Base-by-base conservation (phyloP, 2,113 vertebrate genomes). In the Romanogobio albipinnatus region DNA sequence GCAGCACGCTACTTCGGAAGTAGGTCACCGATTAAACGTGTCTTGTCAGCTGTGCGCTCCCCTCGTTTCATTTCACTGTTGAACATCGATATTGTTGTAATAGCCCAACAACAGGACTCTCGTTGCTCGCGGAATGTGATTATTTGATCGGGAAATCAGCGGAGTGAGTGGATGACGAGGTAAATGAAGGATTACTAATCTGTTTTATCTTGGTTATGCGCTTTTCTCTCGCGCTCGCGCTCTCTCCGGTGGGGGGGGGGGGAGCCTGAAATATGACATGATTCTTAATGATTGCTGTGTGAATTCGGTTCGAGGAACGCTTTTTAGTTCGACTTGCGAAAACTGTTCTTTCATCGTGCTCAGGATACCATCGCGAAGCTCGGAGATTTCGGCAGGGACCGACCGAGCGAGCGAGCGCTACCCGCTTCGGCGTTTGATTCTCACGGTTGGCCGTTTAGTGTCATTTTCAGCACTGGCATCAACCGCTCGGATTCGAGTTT, bases 11-110 rank as follows among this genome's bases (percentile, higher is more conserved):
- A 89, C 89, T 91, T 89, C 85, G 87, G 90, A 91, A 91, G 90
- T 91, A 91, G 90, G 90, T 91, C 90, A 91, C 88, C 87, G 87
- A 87, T 88, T 88, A 85, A 82, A 71, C 87, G 87, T 58, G 87
- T 85, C 87, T 89, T 89, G 87, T 90, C 87, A 87, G 88, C 85
- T 91, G 87, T 85, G 82, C 83, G 66, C 75, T 71, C 53, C 53
- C 64, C 71, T 83, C 86, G 79, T 81, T 81, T 88, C 83, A 64
- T 85, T 82, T 90, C 83, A 84, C 90, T 61, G 77, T 80, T 66
- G 47, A 83, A 84, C 81, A 68, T 83, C 90, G 84, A 75, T 87
- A 87, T 73, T 62, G 33, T 70, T 76, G 68, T 83, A 45, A 82
- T 26, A 64, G 74, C 33, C 56, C 51, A 7, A 43, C 64, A 24